phyloP scores from a whole-genome alignment of 2,888 invertebrate species.

The Trisateles emortualis region DNA sequence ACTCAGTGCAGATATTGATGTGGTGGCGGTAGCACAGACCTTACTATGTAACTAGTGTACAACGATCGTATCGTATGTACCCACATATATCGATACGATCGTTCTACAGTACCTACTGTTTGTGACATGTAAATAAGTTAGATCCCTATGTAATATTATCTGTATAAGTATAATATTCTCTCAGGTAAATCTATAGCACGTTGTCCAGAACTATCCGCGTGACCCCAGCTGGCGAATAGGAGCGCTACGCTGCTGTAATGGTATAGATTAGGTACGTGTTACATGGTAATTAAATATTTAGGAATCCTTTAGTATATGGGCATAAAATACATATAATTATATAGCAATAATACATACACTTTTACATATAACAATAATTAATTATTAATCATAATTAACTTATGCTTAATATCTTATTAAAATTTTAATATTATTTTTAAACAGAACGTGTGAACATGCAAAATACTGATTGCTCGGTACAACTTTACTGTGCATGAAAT shows the following conservation, averaged over 20 bases:
- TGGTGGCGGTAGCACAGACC: not conserved
- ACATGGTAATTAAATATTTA: slow-evolving; percentile 33
- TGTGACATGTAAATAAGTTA: slow-evolving; percentile 13
- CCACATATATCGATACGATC: too few species aligned
- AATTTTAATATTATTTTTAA: slow-evolving; percentile 40
- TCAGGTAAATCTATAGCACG: slow-evolving; percentile 18
- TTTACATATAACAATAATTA: slow-evolving; percentile 32
- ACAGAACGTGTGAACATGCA: slow-evolving; percentile 73
- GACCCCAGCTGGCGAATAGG: slow-evolving; percentile 35
- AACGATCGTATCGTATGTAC: slow-evolving; percentile 12
- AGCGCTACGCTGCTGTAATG: slow-evolving; percentile 28
- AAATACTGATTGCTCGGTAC: slow-evolving; percentile 59
- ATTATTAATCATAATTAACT: slow-evolving; percentile 29
- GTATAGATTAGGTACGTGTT: slow-evolving; percentile 35
- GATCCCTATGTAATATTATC: slow-evolving; percentile 13
- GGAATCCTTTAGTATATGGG: slow-evolving; percentile 23
- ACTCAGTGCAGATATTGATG: slow-evolving; percentile 7
- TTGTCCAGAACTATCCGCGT: slow-evolving; percentile 19
- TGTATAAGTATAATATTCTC: slow-evolving; percentile 16
- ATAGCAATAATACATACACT: slow-evolving; percentile 37
- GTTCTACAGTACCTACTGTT: too few species aligned
- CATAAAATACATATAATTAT: slow-evolving; percentile 42
- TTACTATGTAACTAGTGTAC: slow-evolving; percentile 6
- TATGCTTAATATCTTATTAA: slow-evolving; percentile 32
- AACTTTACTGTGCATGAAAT: slow-evolving; percentile 73